These are phyloP conservation scores for Linnaemya tessellans DNA, from an alignment of 2,888 invertebrate species.

Conservation along the genomic window DNA sequence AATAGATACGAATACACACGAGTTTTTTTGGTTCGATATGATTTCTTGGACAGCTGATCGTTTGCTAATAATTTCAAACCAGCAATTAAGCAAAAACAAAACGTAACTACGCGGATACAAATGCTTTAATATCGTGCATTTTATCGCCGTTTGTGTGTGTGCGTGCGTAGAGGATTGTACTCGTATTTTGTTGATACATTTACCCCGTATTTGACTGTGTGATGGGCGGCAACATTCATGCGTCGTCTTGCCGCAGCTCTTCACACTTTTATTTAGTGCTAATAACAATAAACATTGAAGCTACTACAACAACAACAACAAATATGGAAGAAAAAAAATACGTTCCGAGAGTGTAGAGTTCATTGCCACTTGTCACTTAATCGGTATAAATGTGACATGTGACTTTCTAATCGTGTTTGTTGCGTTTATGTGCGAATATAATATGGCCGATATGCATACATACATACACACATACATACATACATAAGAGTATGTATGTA, in stretches of 20 bases:
- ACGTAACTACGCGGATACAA: too few relatives aligned
- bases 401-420: not conserved
- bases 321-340: not conserved
- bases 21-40: too few relatives aligned
- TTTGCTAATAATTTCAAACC: too few relatives aligned
- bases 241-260: not conserved
- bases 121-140: too few relatives aligned
- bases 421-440: not conserved
- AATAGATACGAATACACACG: too few relatives aligned
- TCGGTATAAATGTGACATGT: not conserved
- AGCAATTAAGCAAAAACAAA: too few relatives aligned
- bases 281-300: not conserved
- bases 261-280: not conserved
- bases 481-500: not conserved
- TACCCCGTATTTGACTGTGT: not conserved
- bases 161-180: too few relatives aligned
- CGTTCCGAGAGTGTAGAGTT: not conserved
- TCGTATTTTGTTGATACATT: not conserved
- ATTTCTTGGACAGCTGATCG: too few relatives aligned
- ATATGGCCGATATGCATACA: not conserved
- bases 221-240: conserved; percentile 5
- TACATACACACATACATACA: not conserved
- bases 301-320: not conserved
- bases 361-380: not conserved
- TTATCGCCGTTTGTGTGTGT: too few relatives aligned